A percentile compares a stretch with the other conserved stretches of the same genome.
These are phyloP conservation scores for Zenarchopterus dispar DNA, from an alignment of 2,797 vertebrate genomes.

Conservation along the genomic window DNA sequence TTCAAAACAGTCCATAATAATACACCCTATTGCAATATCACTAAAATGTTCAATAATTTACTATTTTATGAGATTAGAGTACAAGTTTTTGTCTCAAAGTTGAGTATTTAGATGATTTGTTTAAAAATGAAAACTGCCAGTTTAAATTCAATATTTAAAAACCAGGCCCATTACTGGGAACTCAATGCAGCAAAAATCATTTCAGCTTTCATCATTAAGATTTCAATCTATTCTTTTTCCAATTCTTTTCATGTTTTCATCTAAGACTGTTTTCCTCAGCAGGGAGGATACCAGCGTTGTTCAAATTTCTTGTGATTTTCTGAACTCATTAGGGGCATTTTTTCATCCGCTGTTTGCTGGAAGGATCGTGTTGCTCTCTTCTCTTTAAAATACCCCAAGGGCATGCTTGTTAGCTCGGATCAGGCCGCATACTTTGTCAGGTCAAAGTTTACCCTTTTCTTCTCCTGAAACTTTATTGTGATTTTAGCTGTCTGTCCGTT, in stretches of 20 bases:
- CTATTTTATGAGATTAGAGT: too few species aligned
- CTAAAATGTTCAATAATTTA: too few species aligned
- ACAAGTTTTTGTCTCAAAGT: too few species aligned
- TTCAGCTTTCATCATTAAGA: background rate
- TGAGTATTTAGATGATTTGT: too few species aligned
- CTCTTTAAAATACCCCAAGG: background rate
- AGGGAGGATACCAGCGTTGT: background rate
- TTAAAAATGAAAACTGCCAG: background rate
- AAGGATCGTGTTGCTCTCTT: background rate
- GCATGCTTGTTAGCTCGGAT: background rate
- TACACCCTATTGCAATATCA: too few species aligned
- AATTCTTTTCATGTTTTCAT: slow-evolving; percentile 2
- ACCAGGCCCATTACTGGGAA: background rate
- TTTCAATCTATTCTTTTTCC: background rate
- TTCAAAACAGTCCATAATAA: too few species aligned
- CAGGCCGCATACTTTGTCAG: background rate
- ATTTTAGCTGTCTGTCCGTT: background rate
- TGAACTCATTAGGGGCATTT: background rate
- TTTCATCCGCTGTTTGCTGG: background rate
- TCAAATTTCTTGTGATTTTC: background rate
- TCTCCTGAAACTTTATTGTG: background rate
- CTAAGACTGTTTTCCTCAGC: background rate
- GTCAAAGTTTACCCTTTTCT: background rate
- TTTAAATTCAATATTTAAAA: background rate
- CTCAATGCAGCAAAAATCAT: background rate